Conservation (phyloP, 2,888 invertebrate genomes). For the Criorhina ranunculi region DNA sequence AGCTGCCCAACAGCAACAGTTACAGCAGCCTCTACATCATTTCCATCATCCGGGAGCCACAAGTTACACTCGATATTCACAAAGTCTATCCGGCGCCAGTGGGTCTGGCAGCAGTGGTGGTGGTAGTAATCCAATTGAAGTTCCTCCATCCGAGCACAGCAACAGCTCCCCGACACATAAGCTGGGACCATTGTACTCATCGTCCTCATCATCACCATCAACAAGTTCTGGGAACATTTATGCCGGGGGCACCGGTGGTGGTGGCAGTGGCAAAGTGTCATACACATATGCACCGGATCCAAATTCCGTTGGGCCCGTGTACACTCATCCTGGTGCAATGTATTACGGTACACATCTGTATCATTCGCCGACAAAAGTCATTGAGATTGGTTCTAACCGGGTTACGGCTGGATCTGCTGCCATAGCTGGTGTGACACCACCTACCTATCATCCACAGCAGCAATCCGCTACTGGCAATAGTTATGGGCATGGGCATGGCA, state of each 20-base stretch:
- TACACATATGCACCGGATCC: constrained; percentile 63
- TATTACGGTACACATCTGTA: constrained; percentile 82
- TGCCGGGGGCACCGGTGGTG: constrained; percentile 62
- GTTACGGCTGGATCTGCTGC: constrained; percentile 63
- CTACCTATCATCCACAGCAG: constrained; percentile 47
- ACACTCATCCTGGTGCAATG: constrained; percentile 81
- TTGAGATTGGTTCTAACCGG: constrained; percentile 62
- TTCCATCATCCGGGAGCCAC: constrained; percentile 44
- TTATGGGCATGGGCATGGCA: too few relatives aligned
- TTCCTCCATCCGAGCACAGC: constrained; percentile 37
- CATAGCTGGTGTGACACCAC: constrained; percentile 55
- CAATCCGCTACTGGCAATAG: constrained; percentile 46
- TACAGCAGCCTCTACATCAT: constrained; percentile 43
- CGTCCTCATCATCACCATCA: constrained; percentile 72
- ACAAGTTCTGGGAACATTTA: constrained; percentile 70
- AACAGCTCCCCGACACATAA: constrained; percentile 33
- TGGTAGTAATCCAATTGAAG: constrained; percentile 38
- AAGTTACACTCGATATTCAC: constrained; percentile 48
- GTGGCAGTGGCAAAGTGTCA: constrained; percentile 52
- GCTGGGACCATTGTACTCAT: constrained; percentile 48
- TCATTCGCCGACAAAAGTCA: constrained; percentile 79
- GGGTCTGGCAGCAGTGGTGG: constrained; percentile 13
- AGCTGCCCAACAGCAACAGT: constrained; percentile 44
- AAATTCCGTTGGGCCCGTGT: constrained; percentile 77
- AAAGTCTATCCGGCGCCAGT: constrained; percentile 37